These are phyloP conservation scores for Halcyon senegalensis DNA, from an alignment of 2,113 vertebrate species.

Conservation along the genomic window DNA sequence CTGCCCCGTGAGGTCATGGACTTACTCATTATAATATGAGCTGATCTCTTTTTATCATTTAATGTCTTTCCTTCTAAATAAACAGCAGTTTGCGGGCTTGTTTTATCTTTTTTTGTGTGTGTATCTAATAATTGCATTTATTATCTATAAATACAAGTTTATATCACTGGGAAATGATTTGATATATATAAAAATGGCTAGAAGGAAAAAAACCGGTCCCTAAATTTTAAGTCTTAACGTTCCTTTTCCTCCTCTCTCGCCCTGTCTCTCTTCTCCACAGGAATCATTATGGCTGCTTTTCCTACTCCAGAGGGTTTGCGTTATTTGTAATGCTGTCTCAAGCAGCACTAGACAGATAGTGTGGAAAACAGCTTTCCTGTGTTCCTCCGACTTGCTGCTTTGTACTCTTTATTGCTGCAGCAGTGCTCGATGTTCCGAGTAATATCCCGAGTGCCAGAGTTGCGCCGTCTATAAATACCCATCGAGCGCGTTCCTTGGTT, in stretches of 20 bases:
- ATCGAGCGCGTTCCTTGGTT: rapidly evolving
- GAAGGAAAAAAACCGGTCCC: not conserved
- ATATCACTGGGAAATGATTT: not conserved
- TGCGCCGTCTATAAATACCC: rapidly evolving
- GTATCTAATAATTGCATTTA: too few species aligned
- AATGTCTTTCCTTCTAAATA: not conserved
- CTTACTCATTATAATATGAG: too few species aligned
- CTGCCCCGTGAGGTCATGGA: not conserved
- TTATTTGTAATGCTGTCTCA: not conserved
- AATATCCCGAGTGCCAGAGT: not conserved
- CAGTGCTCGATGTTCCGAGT: not conserved
- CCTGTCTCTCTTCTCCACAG: not conserved
- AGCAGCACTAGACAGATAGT: not conserved
- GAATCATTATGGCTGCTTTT: not conserved
- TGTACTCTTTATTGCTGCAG: not conserved
- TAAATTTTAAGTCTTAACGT: not conserved
- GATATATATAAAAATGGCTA: not conserved
- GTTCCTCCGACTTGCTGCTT: not conserved
- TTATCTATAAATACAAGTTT: not conserved
- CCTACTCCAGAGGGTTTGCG: rapidly evolving
- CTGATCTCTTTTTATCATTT: not conserved
- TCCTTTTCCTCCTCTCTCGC: not conserved
- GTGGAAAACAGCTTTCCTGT: not conserved
- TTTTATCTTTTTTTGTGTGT: too few species aligned
- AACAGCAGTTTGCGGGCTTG: not conserved